Percentiles rank a stretch among this genome's conserved stretches.
Evolutionary conservation across 2,113 vertebrate genomes (phyloP).

Genomic region (Sitta europaea): DNA sequence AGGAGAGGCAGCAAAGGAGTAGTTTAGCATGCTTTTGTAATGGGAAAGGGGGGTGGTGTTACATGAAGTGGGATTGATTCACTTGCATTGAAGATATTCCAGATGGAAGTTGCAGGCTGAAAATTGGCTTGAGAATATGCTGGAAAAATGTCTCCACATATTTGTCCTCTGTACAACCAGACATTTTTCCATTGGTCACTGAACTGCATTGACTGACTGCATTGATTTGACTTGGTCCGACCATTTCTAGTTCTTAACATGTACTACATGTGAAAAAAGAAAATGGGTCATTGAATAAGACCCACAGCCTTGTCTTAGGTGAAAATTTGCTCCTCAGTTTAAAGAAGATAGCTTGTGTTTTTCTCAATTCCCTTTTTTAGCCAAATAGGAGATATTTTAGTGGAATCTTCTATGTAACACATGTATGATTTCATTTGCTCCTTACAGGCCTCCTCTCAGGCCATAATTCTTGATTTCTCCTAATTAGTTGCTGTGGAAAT

Average conservation of each 20-base stretch:
- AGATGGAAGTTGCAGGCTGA: not conserved
- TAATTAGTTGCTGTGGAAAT: slow-evolving; percentile 70
- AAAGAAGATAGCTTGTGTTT: not conserved
- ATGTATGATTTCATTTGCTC: slow-evolving; percentile 36
- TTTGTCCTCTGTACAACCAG: not conserved
- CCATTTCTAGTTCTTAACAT: not conserved
- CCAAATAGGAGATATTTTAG: not conserved
- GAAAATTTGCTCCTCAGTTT: not conserved
- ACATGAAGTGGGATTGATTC: not conserved
- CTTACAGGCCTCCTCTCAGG: slow-evolving; percentile 14
- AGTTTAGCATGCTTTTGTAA: not conserved
- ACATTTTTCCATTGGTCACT: not conserved
- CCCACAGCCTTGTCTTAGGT: not conserved
- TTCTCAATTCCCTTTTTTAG: not conserved
- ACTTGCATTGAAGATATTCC: not conserved
- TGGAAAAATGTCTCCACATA: not conserved
- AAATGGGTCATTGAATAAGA: not conserved
- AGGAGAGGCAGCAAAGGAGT: not conserved
- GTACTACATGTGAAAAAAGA: not conserved
- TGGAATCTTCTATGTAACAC: not conserved
- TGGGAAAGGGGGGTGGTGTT: not conserved
- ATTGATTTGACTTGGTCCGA: not conserved
- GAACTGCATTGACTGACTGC: not conserved
- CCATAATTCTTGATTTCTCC: slow-evolving; percentile 53
- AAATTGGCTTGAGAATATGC: not conserved